Percentiles rank a stretch among this genome's conserved stretches.
phyloP scores from a whole-genome alignment of 2,113 vertebrate genomes.

The Zeus faber region DNA sequence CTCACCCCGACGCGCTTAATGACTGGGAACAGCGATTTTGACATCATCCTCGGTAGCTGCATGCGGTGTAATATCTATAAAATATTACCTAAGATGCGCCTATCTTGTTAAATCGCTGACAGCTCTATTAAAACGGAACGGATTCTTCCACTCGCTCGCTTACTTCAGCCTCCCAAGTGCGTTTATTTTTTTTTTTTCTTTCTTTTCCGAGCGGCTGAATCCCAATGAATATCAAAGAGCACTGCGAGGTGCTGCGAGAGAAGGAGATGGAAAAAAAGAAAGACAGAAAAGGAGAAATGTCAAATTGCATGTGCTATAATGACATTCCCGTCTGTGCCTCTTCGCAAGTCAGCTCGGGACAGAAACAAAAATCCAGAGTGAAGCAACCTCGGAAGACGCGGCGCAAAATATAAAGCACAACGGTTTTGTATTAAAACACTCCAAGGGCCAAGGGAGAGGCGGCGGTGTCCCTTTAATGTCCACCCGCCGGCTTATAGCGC shows the following conservation, averaged over 20 bases:
- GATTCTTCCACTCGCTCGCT: conserved; percentile 17
- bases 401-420: conserved; percentile 24
- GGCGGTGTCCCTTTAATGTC: conserved; percentile 37
- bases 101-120: conserved; percentile 14
- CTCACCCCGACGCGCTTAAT: conserved; percentile 26
- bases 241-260: too few species aligned
- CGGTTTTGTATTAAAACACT: conserved; percentile 45
- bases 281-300: conserved; percentile 29
- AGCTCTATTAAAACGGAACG: conserved; percentile 23
- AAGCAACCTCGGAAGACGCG: conserved; percentile 12
- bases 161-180: too few species aligned
- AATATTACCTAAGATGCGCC: too few species aligned
- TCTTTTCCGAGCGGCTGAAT: too few species aligned
- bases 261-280: not conserved
- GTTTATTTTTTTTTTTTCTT: too few species aligned
- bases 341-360: too few species aligned
- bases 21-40: conserved; percentile 25
- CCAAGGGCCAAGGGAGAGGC: conserved; percentile 43
- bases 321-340: conserved; percentile 27
- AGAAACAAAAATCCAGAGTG: too few species aligned
- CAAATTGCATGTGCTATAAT: too few species aligned
- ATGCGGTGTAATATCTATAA: too few species aligned
- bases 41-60: conserved; percentile 12
- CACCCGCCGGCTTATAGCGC: conserved; percentile 54
- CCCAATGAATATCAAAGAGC: conserved; percentile 26